Percentiles rank a stretch among this genome's conserved stretches.
Conservation (phyloP, 1,140 invertebrate species). For the Battus philenor region DNA sequence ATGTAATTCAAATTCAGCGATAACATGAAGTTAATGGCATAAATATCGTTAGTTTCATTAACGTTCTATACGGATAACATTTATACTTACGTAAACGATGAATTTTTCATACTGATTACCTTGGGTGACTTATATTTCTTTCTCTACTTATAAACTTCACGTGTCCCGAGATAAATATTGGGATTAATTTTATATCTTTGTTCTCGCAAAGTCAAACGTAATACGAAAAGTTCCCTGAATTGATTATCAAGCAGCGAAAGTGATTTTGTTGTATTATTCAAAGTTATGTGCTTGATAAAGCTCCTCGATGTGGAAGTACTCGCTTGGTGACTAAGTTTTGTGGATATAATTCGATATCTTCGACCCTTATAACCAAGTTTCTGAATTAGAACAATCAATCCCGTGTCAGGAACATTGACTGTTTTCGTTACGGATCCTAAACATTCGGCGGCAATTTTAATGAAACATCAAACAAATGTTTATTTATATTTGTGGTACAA, state of each 20-base stretch:
- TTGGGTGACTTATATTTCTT: not conserved
- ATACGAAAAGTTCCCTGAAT: slow-evolving; percentile 23
- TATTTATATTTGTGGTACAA: no score
- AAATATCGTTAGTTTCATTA: no score
- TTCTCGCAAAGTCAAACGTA: slow-evolving; percentile 19
- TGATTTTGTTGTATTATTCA: slow-evolving; percentile 24
- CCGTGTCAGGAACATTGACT: slow-evolving; percentile 22
- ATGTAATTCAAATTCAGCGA: no score
- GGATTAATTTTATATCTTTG: slow-evolving; percentile 8
- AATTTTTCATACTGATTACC: no score
- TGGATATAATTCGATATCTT: slow-evolving; percentile 30
- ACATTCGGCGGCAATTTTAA: slow-evolving; percentile 5
- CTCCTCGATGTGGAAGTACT: slow-evolving; percentile 7
- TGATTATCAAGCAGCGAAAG: slow-evolving; percentile 18
- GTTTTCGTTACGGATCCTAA: slow-evolving; percentile 19
- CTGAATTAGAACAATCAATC: slow-evolving; percentile 33
- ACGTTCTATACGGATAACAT: no score
- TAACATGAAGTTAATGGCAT: no score
- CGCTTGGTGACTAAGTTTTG: slow-evolving; percentile 23
- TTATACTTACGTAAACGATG: no score
- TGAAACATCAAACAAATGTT: no score
- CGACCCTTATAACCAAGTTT: slow-evolving; percentile 34
- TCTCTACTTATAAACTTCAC: not conserved
- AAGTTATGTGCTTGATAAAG: slow-evolving; percentile 22
- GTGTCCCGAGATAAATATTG: not conserved